Base-by-base conservation (phyloP, 2,113 vertebrate genomes). In the Myiozetetes cayanensis region DNA sequence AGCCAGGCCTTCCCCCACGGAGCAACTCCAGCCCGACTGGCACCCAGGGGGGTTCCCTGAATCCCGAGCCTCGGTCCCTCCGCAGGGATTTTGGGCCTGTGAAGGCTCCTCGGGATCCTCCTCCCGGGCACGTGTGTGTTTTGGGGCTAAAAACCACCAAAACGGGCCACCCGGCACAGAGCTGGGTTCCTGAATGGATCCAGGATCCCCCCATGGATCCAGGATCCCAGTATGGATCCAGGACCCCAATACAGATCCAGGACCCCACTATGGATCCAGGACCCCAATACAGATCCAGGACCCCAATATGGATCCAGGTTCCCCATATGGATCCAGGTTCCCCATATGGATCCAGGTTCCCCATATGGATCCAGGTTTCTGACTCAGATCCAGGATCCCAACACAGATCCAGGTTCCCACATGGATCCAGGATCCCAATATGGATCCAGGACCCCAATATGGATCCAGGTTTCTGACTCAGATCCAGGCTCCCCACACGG, bases 61-160 rank as follows among this genome's bases (percentile, higher is more conserved):
- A 72, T 15, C 21, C 14, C 3, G 8, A 33, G 14, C 16, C 53
- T 11, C 11, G 37, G 2, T 24, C 25, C 1, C 5, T 27, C 63
- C 46, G 2, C 16, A 28, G 12, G 46, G 18, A 46, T 53, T 78
- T 21, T 4, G 33, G 39, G 33, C 17, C 15, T 31, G n/a, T 15
- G 10, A 25, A 43, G 15, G 12, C 22, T 9, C n/a, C 39, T 39
- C 6, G 7, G 55, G 73, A 87, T 44, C 18, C 9, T 52, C 44
- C 37, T 37, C 14, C 39, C 1, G 0, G 31, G 20, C 5, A 33
- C 5, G 55, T 12, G 33, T 4, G 63, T 1, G 20, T 28, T 70
- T 28, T 46, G 46, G 52, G 44, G 31, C 23, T 3, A 14, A 43
- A 44, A 1, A 3, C 13, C 44, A 59, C 14, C 25, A 17, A 9